Evolutionary conservation across 2,113 vertebrate genomes (phyloP).

Genomic region (Leucosticte australis): DNA sequence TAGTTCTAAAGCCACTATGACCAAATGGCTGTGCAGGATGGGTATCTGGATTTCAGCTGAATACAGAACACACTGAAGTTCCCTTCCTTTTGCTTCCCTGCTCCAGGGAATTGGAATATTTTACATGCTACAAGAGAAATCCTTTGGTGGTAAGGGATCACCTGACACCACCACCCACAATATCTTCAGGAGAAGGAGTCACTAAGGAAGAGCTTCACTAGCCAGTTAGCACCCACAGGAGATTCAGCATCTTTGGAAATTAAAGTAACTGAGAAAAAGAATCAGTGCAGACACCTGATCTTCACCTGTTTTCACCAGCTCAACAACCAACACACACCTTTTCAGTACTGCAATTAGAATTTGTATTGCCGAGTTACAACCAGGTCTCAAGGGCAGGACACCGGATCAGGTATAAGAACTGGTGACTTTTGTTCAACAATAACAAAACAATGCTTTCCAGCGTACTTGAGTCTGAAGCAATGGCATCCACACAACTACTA

Average conservation of each 20-base stretch:
- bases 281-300: background rate
- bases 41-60: background rate
- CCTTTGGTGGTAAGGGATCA: background rate
- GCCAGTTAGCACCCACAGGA: background rate
- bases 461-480: fast-evolving
- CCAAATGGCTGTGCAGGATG: background rate
- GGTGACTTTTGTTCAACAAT: background rate
- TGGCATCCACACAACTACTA: background rate
- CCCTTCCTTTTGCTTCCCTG: background rate
- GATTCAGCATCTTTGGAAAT: background rate
- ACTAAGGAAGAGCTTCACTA: background rate
- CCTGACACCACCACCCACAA: background rate
- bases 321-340: background rate
- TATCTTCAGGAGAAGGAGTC: background rate
- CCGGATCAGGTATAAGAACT: background rate
- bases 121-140: background rate
- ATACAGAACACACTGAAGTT: background rate
- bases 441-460: background rate
- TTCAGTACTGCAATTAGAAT: background rate
- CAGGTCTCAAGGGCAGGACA: background rate
- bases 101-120: background rate
- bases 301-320: background rate
- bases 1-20: background rate
- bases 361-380: background rate
- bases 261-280: background rate